A percentile compares a stretch with the other conserved stretches of the same genome.
These are phyloP conservation scores for Scaptomyza caliginosa DNA, from an alignment of 2,888 invertebrate genomes.

Conservation along the genomic window DNA sequence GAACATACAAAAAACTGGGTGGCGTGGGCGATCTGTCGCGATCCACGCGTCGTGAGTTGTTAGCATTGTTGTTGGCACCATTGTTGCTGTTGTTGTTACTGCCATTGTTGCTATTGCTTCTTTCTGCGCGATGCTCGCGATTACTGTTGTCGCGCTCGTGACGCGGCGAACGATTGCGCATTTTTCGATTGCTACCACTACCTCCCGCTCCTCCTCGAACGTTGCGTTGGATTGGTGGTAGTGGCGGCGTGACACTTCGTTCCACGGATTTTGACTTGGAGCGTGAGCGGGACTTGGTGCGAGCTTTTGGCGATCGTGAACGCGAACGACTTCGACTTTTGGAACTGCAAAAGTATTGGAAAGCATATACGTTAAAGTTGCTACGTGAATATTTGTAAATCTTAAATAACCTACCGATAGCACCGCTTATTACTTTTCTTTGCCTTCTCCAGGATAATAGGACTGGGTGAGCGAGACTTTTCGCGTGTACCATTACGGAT, in stretches of 20 bases:
- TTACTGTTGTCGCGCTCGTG: constrained; percentile 74
- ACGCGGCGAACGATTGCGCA: constrained; percentile 84
- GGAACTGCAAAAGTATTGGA: constrained; percentile 80
- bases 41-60: constrained; percentile 81
- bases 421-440: constrained; percentile 85
- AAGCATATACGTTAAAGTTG: neutral
- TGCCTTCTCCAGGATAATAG: constrained; percentile 88
- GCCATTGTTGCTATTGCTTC: constrained; percentile 76
- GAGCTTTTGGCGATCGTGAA: constrained; percentile 84
- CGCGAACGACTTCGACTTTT: constrained; percentile 86
- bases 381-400: neutral
- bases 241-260: constrained; percentile 55
- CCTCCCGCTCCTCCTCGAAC: constrained; percentile 24
- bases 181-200: constrained; percentile 78
- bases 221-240: constrained; percentile 33
- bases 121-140: constrained; percentile 72
- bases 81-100: constrained; percentile 40
- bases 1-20: constrained; percentile 90
- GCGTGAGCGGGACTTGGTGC: constrained; percentile 84
- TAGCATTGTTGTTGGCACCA: constrained; percentile 77
- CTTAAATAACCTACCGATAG: constrained; percentile 86
- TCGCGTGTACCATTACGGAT: constrained; percentile 89
- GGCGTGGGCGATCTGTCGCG: constrained; percentile 86
- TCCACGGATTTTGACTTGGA: constrained; percentile 84
- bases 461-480: constrained; percentile 91